Evolutionary conservation across 1,140 invertebrate genomes (phyloP), one percentile per base, ranked within the genome.

Genomic region (Cyphomyrmex costatus): DNA sequence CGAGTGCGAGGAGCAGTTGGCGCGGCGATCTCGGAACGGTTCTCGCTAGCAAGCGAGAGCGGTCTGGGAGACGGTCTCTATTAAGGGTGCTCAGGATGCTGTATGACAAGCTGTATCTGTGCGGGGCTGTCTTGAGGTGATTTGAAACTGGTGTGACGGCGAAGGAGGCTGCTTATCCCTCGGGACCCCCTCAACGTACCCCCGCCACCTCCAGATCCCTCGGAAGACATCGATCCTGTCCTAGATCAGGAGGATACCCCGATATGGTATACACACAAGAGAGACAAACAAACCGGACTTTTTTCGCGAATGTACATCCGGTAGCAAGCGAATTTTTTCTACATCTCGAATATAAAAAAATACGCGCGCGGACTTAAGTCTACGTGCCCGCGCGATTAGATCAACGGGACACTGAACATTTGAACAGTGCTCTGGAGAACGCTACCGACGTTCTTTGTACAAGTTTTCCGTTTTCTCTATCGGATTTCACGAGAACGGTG

Each of bases 111-210:
- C 88, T 95, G 94, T 91, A 93, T 95, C 93, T 94, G 94, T 91
- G 94, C 93, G 90, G 94, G 93, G 89, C 92, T 95, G 89, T 95
- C 94, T 94, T 95, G 95, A 93, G 94, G 94, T 93, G 94, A 95
- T 94, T 95, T 95, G 94, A 95, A 95, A 95, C 94, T 95, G 93
- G 94, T 95, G 93, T 95, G 95, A 92, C 94, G 94, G 89, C 94
- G 94, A 87, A 95, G 94, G 92, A 95, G 94, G 91, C 94, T 95
- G 91, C 95, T 94, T 93, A 95, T 94, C 91, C 94, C 94, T 93
- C 95, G 94, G 89, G 95, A 93, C 87, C 94, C 93, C 89, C 92
- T 93, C 93, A 95, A 94, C 73, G 94, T 95, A 94, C 94, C 94
- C 93, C 94, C 94, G 92, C 94, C 94, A 92, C 95, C 94, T 90